Evolutionary conservation across 2,797 vertebrate genomes (phyloP), one percentile per base, ranked within the genome.

Genomic region (Danio albolineatus): DNA sequence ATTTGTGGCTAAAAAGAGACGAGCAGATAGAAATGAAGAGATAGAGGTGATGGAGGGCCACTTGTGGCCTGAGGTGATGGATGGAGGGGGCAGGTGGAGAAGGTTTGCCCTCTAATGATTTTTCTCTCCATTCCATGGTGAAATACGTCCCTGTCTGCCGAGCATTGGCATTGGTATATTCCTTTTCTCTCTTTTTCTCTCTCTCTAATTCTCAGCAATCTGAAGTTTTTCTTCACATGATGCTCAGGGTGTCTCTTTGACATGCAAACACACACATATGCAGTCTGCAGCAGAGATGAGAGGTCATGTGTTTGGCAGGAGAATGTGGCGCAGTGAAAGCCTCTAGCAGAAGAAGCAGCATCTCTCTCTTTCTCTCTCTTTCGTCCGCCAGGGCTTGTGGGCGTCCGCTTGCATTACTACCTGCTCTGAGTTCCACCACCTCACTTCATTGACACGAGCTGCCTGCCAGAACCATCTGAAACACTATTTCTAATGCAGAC

Each of bases 21-120:
- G 67, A 71, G 39, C 38, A 8, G 69, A 65, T 65, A 79, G 48
- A 70, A 28, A 67, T 51, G 61, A 51, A 54, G 48, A 66, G 54
- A 81, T 43, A 48, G 60, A 49, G 65, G 49, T 41, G 69, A 64
- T 54, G 44, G n/a, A 79, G 59, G 56, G 44, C 60, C 49, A 72
- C 56, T 76, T 76, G 74, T 73, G 69, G 73, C 73, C 61, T 14
- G 53, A 49, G 64, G 64, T 83, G 80, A 85, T 86, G 70, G 73
- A 86, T 80, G 59, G 46, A 74, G 64, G 17, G 72, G 69, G 76
- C 76, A 79, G 59, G 69, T 56, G 65, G 38, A 60, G 64, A 53
- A 53, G 67, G n/a, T 72, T 79, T 81, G 73, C 74, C 71, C 75
- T 69, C 75, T 69, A 86, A 85, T 76, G 81, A 81, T 81, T 85